Base-by-base conservation (phyloP, 2,797 vertebrate species). In the Choloepus didactylus region DNA sequence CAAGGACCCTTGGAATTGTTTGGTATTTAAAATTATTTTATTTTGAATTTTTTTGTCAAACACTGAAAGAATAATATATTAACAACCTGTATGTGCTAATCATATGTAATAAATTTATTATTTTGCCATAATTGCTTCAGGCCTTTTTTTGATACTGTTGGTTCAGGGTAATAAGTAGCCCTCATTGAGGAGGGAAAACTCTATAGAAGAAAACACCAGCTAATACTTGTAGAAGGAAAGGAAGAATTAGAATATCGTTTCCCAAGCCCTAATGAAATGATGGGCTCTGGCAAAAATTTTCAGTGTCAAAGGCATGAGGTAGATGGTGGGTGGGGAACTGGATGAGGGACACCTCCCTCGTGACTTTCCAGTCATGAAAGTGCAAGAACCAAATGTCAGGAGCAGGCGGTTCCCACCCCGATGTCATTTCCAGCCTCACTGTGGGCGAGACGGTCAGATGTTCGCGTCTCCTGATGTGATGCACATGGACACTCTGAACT, bases 31-130 rank as follows among this genome's bases (percentile, higher is more conserved):
- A 93, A 83, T 80, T 81, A 49, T n/a, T 87, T 95, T 81, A 69
- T 83, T 93, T 94, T 89, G n/a, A 56, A 59, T 21, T 16, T 54
- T 87, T 87, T 80, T 31, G 18, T 67, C 44, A 76, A 44, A 51
- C 19, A 21, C 54, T 25, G 35, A 82, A 27, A 83, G 69, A 89
- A 77, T 88, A 91, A 76, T 73, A 70, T 67, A 62, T 80, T 16
- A 56, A 23, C 66, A 86, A 59, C 8, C 59, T 77, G 38, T 56
- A 29, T 56, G 70, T 95, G 69, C 46, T n/a, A 29, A 16, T 38
- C 25, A 21, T 15, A 92, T 54, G 15, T 38, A 90, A 96, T 97
- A 96, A 87, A 94, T 92, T 29, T 73, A 66, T 95, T 92, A 94
- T 96, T 96, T 93, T 97, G 59, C 46, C 77, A 66, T 51, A 85